Conservation (phyloP, 1,140 invertebrate species). For the Luehdorfia chinensis region DNA sequence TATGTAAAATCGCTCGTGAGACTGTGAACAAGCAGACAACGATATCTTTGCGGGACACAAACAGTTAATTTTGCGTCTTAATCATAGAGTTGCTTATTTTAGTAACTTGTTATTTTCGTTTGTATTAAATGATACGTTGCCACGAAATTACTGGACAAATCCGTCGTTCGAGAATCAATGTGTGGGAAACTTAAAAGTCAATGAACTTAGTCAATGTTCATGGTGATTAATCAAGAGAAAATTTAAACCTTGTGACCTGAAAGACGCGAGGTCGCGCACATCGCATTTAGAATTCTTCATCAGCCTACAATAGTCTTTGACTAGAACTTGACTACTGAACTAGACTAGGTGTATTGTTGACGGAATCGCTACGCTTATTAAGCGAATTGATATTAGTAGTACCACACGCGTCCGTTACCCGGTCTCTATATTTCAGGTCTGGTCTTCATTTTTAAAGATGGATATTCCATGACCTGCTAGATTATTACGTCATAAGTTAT, state of each 20-base stretch:
- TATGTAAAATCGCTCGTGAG: slow-evolving; percentile 35
- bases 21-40: slow-evolving; percentile 26
- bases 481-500: no score
- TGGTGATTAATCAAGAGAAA: slow-evolving; percentile 14
- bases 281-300: no score
- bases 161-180: neutral
- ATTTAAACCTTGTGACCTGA: slow-evolving; percentile 1
- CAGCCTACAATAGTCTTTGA: no score
- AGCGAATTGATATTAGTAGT: no score
- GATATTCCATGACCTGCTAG: no score
- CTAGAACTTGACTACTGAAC: no score
- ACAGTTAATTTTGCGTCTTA: neutral
- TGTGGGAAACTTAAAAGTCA: slow-evolving; percentile 15
- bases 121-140: slow-evolving; percentile 1
- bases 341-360: no score
- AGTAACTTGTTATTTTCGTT: neutral
- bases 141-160: neutral
- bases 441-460: no score
- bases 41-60: neutral
- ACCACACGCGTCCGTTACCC: no score
- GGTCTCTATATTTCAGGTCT: no score
- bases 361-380: no score
- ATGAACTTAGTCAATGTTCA: no score
- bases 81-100: neutral
- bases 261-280: neutral